A percentile compares a stretch with the other conserved stretches of the same genome.
phyloP scores from a whole-genome alignment of 2,113 vertebrate species.

The Psittacula cyanocephala region DNA sequence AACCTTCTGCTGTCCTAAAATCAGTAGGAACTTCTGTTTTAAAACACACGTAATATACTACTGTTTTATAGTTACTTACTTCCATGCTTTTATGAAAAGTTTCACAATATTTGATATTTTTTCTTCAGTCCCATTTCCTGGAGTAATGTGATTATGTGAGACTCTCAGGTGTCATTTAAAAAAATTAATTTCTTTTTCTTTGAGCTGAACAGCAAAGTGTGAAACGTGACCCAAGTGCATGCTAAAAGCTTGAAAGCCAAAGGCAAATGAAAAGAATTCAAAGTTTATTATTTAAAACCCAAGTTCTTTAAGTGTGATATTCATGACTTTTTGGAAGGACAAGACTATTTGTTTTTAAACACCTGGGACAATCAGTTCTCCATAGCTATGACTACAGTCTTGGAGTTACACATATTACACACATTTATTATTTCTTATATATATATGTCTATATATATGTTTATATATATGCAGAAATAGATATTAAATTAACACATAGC shows the following conservation, averaged over 20 bases:
- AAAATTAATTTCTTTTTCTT: slow-evolving; percentile 13
- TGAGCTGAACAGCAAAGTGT: background rate
- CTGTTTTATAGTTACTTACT: background rate
- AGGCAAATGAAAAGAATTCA: background rate
- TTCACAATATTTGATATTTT: background rate
- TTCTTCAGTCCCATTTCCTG: background rate
- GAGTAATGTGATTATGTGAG: slow-evolving; percentile 3
- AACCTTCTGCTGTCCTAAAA: background rate
- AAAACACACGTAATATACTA: background rate
- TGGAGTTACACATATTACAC: background rate
- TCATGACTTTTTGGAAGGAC: background rate
- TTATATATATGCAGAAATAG: background rate
- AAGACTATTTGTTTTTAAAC: background rate
- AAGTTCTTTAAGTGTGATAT: background rate
- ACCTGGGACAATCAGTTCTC: background rate
- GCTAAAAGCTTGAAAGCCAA: background rate
- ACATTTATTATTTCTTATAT: background rate
- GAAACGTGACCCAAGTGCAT: background rate
- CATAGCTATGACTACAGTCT: background rate
- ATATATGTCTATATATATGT: background rate
- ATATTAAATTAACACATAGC: background rate
- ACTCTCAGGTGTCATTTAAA: background rate
- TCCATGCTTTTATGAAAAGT: background rate
- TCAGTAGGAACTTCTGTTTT: background rate
- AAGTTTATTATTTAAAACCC: background rate